Evolutionary conservation across 2,888 invertebrate genomes (phyloP), one percentile per base, ranked within the genome.

Genomic region (Oasisia sp.): DNA sequence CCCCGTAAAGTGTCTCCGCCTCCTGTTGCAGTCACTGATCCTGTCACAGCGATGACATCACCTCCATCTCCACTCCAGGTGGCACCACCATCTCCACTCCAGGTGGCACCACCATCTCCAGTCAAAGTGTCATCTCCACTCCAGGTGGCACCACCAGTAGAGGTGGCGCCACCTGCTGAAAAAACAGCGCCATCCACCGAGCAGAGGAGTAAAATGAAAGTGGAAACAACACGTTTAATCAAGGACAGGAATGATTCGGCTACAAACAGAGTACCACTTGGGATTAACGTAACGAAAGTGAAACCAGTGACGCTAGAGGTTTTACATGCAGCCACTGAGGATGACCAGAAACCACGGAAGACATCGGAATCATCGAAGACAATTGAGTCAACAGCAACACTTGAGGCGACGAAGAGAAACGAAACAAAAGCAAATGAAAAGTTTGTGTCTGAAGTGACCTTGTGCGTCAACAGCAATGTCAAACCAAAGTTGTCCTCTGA

Each of bases 241-340:
- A 74, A 27, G 74, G 74, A 74, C n/a, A 74, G 74, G 74, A 74
- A 74, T 19, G 74, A 27, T n/a, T 27, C 74, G 1, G 74, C 74
- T 0, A 27, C 74, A 27, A 19, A 27, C n/a, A 19, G 74, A 74
- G 74, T n/a, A 14, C 74, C 74, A 7, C 74, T 74, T 74, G 74
- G 74, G 74, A 74, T 74, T 74, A 74, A 74, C n/a, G 74, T 74
- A 74, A 74, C 3, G 74, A 74, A 74, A 74, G 74, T 74, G 27
- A 74, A 19, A 74, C 74, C 74, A 74, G 74, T 74, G 74, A 74
- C n/a, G 27, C 74, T 74, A 74, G 74, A 74, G 74, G 74, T 74
- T 27, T 27, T 74, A 74, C 74, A 74, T 74, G 5, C 74, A 27
- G 74, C n/a, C n/a, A n/a, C 27, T 27, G 74, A 74, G 14, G 74